Conservation (phyloP, 2,113 vertebrate genomes). For the Cranoglanis bouderius region DNA sequence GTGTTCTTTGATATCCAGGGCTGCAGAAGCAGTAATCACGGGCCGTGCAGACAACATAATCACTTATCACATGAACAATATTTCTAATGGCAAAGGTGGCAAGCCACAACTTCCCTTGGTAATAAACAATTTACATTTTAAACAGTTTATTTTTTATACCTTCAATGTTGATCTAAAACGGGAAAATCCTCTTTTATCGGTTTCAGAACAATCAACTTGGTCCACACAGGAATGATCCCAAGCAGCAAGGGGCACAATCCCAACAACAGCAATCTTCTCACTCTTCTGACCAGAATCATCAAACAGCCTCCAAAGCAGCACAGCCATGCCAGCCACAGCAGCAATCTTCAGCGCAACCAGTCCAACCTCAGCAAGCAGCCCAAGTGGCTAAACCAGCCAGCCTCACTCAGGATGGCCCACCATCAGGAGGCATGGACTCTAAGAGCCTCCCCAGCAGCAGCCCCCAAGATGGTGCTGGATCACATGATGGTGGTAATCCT, state of each 20-base stretch:
- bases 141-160: not conserved
- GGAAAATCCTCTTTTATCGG: conserved; percentile 41
- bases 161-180: not conserved
- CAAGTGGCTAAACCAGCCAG: conserved; percentile 68
- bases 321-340: conserved; percentile 79
- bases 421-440: conserved; percentile 80
- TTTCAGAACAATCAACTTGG: conserved; percentile 85
- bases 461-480: conserved; percentile 80
- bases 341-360: conserved; percentile 65
- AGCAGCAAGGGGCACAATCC: conserved; percentile 68
- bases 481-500: conserved; percentile 80
- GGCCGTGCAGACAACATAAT: conserved; percentile 96
- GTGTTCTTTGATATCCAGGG: conserved; percentile 77
- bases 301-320: conserved; percentile 87
- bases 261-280: conserved; percentile 76
- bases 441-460: conserved; percentile 84
- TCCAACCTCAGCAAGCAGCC: conserved; percentile 68
- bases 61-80: conserved; percentile 97
- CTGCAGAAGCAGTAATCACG: conserved; percentile 94
- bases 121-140: conserved; percentile 51
- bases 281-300: conserved; percentile 87
- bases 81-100: conserved; percentile 92
- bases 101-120: conserved; percentile 90
- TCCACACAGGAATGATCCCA: conserved; percentile 85
- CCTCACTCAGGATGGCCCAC: conserved; percentile 84